Conservation (phyloP, 2,113 vertebrate species). For the Cyrtonyx montezumae region DNA sequence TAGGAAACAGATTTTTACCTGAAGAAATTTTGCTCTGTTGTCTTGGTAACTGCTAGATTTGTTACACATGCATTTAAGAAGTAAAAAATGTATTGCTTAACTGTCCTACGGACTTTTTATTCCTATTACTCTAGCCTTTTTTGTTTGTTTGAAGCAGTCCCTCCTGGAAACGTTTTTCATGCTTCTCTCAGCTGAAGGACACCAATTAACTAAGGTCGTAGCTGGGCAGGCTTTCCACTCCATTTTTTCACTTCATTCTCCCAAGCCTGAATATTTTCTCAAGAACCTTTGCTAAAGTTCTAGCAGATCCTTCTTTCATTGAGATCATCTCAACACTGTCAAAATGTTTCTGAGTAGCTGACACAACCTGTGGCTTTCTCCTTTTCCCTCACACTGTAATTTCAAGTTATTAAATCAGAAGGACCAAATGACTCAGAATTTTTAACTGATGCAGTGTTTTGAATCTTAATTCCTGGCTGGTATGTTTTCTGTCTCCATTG, state of each 20-base stretch:
- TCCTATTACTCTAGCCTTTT: neutral
- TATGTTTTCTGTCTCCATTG: fast-evolving
- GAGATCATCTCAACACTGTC: neutral
- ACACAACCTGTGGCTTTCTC: neutral
- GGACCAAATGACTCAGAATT: neutral
- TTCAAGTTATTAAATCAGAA: neutral
- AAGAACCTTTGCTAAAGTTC: neutral
- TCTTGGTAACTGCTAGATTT: neutral
- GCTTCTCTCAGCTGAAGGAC: neutral
- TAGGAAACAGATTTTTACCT: neutral
- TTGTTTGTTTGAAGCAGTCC: neutral
- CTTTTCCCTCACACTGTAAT: neutral
- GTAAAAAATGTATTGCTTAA: neutral
- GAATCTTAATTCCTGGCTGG: neutral
- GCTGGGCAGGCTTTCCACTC: neutral
- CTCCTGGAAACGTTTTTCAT: neutral
- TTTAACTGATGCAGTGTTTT: neutral
- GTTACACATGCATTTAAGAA: neutral
- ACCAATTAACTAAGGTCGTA: neutral
- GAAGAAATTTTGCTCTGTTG: neutral
- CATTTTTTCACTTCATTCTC: neutral
- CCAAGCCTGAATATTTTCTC: neutral
- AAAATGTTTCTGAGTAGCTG: neutral
- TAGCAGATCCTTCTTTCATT: neutral
- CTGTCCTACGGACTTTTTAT: neutral